phyloP scores from a whole-genome alignment of 2,113 vertebrate genomes.

The Mastomys natalensis region DNA sequence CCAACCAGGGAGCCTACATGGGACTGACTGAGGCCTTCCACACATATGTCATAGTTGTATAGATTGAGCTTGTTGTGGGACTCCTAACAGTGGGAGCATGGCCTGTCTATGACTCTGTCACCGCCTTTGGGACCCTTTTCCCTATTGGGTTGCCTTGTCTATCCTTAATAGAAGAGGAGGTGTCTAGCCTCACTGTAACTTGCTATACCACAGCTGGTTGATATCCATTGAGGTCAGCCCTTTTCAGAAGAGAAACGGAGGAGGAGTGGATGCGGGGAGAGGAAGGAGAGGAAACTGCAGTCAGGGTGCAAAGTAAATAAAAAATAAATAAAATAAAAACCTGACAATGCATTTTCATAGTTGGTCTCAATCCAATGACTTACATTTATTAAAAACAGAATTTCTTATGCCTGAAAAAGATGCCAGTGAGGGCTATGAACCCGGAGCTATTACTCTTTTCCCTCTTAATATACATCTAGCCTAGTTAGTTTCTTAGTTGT shows the following conservation, averaged over 20 bases:
- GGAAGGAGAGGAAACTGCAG: neutral
- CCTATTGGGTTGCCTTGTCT: neutral
- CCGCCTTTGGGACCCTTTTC: neutral
- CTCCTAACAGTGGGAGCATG: neutral
- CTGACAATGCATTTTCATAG: neutral
- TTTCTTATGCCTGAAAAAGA: too few species aligned
- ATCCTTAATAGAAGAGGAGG: neutral
- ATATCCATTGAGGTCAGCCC: neutral
- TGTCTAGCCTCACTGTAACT: neutral
- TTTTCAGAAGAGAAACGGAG: neutral
- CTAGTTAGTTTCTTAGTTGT: neutral
- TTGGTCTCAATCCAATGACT: too few species aligned
- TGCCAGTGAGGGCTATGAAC: neutral
- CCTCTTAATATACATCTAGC: neutral
- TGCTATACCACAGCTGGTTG: neutral
- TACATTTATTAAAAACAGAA: too few species aligned
- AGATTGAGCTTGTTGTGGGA: neutral
- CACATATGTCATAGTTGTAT: neutral
- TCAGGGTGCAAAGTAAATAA: neutral
- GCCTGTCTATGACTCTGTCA: neutral
- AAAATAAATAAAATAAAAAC: neutral
- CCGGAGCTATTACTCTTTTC: neutral
- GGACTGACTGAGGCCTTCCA: neutral
- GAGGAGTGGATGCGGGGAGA: neutral
- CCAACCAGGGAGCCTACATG: too few species aligned